Evolutionary conservation across 1,140 invertebrate species (phyloP).

Genomic region (Lucilia cuprina): DNA sequence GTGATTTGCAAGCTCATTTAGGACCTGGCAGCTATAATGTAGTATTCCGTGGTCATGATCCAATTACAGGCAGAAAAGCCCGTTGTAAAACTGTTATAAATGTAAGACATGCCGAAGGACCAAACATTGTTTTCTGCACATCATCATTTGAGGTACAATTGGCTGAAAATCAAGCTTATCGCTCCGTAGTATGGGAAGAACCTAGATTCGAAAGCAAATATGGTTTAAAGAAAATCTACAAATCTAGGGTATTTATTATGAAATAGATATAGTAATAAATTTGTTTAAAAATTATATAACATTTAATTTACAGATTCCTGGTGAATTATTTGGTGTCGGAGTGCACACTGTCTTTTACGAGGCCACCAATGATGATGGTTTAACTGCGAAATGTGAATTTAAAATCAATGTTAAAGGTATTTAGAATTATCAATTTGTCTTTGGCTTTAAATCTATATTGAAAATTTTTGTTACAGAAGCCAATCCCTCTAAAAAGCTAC

Average conservation of each 20-base stretch:
- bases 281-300: too few species aligned
- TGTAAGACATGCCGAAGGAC: slow-evolving; percentile 64
- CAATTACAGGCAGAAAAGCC: slow-evolving; percentile 66
- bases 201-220: slow-evolving; percentile 71
- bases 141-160: slow-evolving; percentile 70
- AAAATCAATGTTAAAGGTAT: slow-evolving; percentile 69
- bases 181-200: slow-evolving; percentile 72
- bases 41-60: slow-evolving; percentile 69
- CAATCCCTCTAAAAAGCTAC: neutral
- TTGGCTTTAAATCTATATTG: neutral
- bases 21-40: slow-evolving; percentile 68
- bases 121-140: slow-evolving; percentile 68
- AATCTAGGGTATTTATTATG: slow-evolving; percentile 66
- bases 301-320: slow-evolving; percentile 65
- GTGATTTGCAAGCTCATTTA: slow-evolving; percentile 69
- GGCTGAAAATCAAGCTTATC: slow-evolving; percentile 65
- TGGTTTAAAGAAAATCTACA: slow-evolving; percentile 68
- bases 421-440: neutral
- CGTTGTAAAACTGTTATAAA: slow-evolving; percentile 71
- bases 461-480: neutral
- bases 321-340: slow-evolving; percentile 67
- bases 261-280: too few species aligned
- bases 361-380: slow-evolving; percentile 70
- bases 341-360: slow-evolving; percentile 71
- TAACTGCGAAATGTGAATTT: slow-evolving; percentile 70